Conservation (phyloP, 2,888 invertebrate genomes). For the Dasypogon diadema region DNA sequence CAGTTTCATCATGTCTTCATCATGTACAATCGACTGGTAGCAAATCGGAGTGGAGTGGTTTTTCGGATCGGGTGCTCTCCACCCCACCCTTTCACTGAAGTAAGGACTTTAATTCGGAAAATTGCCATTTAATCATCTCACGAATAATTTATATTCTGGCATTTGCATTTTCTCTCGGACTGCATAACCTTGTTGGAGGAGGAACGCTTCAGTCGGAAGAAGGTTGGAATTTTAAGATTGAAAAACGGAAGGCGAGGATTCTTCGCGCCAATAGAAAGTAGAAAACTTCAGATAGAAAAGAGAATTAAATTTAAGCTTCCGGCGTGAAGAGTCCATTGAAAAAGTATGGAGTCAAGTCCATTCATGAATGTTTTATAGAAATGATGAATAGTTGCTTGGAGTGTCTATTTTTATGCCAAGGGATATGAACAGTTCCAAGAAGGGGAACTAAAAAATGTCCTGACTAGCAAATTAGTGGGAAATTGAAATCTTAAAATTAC, state of each 20-base stretch:
- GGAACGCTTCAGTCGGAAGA: background rate
- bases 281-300: slow-evolving; percentile 1
- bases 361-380: slow-evolving; percentile 1
- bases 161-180: slow-evolving; percentile 23
- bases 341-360: background rate
- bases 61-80: slow-evolving; percentile 5
- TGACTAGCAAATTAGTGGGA: too few species aligned
- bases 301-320: background rate
- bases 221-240: too few species aligned
- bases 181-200: background rate
- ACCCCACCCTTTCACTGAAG: background rate
- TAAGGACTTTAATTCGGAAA: slow-evolving; percentile 34
- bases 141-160: slow-evolving; percentile 23
- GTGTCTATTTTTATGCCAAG: too few species aligned
- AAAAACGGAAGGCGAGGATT: too few species aligned
- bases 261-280: slow-evolving; percentile 5
- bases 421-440: too few species aligned
- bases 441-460: too few species aligned
- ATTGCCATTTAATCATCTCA: slow-evolving; percentile 38
- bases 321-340: background rate
- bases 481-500: too few species aligned
- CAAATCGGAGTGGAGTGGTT: background rate
- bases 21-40: background rate
- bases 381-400: background rate
- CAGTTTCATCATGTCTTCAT: slow-evolving; percentile 11